These are phyloP conservation scores for Pseudopleuronectes americanus DNA, from an alignment of 2,797 vertebrate species.

Conservation along the genomic window DNA sequence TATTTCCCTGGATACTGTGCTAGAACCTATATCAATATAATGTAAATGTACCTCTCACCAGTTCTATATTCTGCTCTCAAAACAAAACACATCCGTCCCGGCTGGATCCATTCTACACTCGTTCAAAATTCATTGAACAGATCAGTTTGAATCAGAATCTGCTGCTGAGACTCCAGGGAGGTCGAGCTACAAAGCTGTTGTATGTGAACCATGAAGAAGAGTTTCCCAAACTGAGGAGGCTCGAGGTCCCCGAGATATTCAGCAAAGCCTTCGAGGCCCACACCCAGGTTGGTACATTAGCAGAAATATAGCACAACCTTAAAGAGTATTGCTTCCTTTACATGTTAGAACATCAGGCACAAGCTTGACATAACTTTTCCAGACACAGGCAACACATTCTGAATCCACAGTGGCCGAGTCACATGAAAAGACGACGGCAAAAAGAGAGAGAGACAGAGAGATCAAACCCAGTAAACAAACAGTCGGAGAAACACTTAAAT, in stretches of 20 bases:
- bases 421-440: constrained; percentile 16
- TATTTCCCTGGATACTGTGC: not conserved
- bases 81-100: not conserved
- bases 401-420: constrained; percentile 11
- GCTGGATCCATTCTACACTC: not conserved
- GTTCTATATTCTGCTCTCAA: not conserved
- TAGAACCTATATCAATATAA: too few relatives aligned
- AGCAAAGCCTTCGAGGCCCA: too few relatives aligned
- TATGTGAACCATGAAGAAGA: too few relatives aligned
- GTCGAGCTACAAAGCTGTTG: too few relatives aligned
- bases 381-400: not conserved
- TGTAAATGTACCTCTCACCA: not conserved
- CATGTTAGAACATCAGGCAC: constrained; percentile 2
- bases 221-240: too few relatives aligned
- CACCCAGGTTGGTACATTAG: too few relatives aligned
- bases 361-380: not conserved
- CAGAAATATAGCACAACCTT: too few relatives aligned
- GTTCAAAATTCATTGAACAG: constrained; percentile 10
- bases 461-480: constrained; percentile 2
- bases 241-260: too few relatives aligned
- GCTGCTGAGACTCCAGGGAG: too few relatives aligned
- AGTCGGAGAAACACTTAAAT: not conserved
- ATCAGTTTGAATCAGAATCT: not conserved
- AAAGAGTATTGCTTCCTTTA: too few relatives aligned
- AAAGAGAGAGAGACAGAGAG: constrained; percentile 12